Base-by-base conservation (phyloP, 1,140 invertebrate genomes). In the Drosophila suzukii region DNA sequence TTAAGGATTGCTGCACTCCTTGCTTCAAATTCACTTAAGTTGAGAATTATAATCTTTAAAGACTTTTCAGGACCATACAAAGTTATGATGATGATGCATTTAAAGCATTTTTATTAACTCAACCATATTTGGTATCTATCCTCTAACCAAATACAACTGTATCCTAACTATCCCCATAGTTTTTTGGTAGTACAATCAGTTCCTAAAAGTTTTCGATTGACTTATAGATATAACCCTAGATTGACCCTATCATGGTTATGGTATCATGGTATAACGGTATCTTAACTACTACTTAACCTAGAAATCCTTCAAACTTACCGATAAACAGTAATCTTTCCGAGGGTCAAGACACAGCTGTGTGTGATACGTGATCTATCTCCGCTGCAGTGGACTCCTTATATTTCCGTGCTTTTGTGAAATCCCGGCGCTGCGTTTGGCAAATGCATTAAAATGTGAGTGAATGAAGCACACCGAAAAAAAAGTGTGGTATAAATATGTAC, bases 381-480 rank as follows among this genome's bases (percentile, higher is more conserved):
- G 2, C 24, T 17, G 32, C 38, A 24, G 11, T 11, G 53, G 39
- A 39, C 27, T 73, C 27, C 36, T 27, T 60, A 34, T 50, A 34
- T 34, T 32, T 41, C 51, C 43, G 27, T 49, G 12, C 47, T 41
- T 34, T 50, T 41, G 15, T 13, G 13, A 39, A 47, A 67, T 71
- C 46, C 43, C 36, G 44, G 15, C 10, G 24, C 68, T 72, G 66
- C 20, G 44, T 41, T 71, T 39, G 15, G 41, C 34, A 70, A 55
- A 70, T 49, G 27, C 49, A 71, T 70, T 70, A 49, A 70, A 56
- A 49, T 30, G 44, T 67, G 43, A 46, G 15, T 54, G 34, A 49
- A 36, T 39, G 8, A 20, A 17, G 56, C 55, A 58, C 41, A n/a
- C 6, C 12, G 17, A 47, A 53, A 32, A 44, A 44, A 44, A 46